phyloP scores from a whole-genome alignment of 2,888 invertebrate genomes.

The Dynastes tityus region DNA sequence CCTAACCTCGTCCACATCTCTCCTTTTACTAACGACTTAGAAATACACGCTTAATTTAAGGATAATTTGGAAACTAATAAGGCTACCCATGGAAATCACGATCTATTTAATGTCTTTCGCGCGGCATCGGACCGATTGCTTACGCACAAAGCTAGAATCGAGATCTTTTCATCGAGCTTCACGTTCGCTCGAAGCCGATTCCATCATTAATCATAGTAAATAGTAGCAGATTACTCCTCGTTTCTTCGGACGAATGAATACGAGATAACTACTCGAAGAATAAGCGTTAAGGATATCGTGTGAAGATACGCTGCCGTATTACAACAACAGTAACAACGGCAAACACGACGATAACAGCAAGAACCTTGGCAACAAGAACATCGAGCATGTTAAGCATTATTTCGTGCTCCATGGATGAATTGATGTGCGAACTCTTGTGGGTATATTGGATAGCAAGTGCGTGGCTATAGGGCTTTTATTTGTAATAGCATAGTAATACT shows the following conservation, averaged over 20 bases:
- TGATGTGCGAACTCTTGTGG: neutral
- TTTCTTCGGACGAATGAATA: slow-evolving; percentile 43
- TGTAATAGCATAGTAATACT: no score
- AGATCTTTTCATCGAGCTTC: neutral
- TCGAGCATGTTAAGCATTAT: neutral
- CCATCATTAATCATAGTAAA: slow-evolving; percentile 46
- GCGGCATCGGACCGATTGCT: slow-evolving; percentile 12
- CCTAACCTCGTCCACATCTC: no score
- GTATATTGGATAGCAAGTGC: no score
- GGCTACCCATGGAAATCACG: neutral
- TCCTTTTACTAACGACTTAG: no score
- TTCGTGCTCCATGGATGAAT: neutral
- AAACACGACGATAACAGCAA: slow-evolving; percentile 12
- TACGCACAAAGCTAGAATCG: slow-evolving; percentile 28
- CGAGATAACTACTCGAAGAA: slow-evolving; percentile 46
- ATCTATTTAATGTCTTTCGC: slow-evolving; percentile 13
- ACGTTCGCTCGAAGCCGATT: slow-evolving; percentile 16
- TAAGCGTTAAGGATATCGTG: slow-evolving; percentile 14
- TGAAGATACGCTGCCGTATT: slow-evolving; percentile 45
- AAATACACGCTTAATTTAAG: neutral
- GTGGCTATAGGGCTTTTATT: no score
- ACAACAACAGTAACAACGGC: slow-evolving; percentile 35
- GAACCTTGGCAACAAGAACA: neutral
- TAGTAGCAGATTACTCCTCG: slow-evolving; percentile 45
- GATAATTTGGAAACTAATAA: neutral